Conservation (phyloP, 2,888 invertebrate species). For the Eupeodes latifasciatus region DNA sequence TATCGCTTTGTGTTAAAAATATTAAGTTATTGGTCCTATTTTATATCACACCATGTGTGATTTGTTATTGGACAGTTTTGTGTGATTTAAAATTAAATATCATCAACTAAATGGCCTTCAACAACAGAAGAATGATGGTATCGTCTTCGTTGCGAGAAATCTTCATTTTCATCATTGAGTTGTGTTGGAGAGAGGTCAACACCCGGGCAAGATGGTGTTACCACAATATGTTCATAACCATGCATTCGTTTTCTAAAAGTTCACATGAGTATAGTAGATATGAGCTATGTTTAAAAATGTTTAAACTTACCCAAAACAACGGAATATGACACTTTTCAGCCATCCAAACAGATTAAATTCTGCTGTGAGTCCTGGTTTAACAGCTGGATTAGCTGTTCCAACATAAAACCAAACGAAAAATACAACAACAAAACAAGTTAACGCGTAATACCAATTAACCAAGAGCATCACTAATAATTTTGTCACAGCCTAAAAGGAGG, state of each 20-base stretch:
- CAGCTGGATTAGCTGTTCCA: conserved; percentile 97
- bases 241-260: conserved; percentile 88
- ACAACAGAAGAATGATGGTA: conserved; percentile 96
- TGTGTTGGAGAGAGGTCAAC: conserved; percentile 93
- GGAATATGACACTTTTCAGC: conserved; percentile 89
- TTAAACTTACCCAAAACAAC: conserved; percentile 89
- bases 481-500: conserved; percentile 87
- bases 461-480: conserved; percentile 96
- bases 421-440: conserved; percentile 92
- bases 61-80: conserved; percentile 25
- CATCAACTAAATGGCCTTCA: conserved; percentile 85
- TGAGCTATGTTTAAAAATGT: not conserved
- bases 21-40: conserved; percentile 56
- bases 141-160: conserved; percentile 95
- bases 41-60: conserved; percentile 36
- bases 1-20: conserved; percentile 62
- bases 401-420: conserved; percentile 97
- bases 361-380: conserved; percentile 94
- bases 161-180: conserved; percentile 97
- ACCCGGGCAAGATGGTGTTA: conserved; percentile 92
- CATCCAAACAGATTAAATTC: conserved; percentile 93
- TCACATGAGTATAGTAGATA: not conserved
- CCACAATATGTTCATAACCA: conserved; percentile 94
- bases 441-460: conserved; percentile 96
- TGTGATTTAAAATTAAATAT: conserved; percentile 75